Percentiles rank a stretch among this genome's conserved stretches.
These are phyloP conservation scores for Odocoileus hemionus DNA, from an alignment of 2,113 vertebrate species.

Conservation along the genomic window DNA sequence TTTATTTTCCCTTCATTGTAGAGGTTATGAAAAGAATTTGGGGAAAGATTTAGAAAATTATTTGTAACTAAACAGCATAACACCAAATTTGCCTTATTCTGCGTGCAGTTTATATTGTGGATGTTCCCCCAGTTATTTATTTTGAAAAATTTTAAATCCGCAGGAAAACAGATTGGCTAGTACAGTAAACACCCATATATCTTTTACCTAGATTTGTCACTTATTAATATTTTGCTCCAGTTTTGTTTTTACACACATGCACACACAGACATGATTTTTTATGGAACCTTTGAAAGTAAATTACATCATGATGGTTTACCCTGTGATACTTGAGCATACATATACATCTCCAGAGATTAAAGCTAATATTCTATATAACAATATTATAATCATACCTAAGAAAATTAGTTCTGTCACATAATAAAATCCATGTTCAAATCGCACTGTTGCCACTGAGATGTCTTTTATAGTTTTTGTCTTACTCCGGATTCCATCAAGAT, in stretches of 20 bases:
- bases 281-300: neutral
- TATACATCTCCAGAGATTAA: neutral
- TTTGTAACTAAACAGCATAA: neutral
- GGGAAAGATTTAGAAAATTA: neutral
- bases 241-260: neutral
- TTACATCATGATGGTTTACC: neutral
- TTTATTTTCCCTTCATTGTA: neutral
- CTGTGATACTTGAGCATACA: neutral
- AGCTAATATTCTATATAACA: neutral
- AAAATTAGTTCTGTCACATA: neutral
- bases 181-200: neutral
- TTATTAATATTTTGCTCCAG: neutral
- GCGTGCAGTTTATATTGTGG: neutral
- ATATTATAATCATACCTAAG: neutral
- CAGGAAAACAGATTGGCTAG: neutral
- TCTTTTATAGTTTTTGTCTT: neutral
- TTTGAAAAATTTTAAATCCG: conserved; percentile 13
- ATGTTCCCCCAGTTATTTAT: neutral
- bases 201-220: neutral
- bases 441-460: neutral
- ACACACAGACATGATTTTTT: neutral
- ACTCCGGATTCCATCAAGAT: neutral
- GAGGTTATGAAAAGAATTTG: neutral
- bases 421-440: neutral
- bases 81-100: neutral